Evolutionary conservation across 2,113 vertebrate species (phyloP).

Genomic region (Zosterops pallidus): DNA sequence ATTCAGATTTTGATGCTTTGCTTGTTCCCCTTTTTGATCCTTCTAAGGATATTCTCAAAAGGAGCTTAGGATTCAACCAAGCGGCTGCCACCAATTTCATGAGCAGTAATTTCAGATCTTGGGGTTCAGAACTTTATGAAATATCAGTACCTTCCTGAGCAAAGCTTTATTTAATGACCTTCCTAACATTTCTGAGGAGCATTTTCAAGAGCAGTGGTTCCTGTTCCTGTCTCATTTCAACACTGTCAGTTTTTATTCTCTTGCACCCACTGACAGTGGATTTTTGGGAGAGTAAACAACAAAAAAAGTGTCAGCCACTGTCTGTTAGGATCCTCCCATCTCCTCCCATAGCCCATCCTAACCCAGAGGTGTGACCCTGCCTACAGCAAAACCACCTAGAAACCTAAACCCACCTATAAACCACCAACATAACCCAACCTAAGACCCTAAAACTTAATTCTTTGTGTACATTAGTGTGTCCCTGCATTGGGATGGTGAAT

Average conservation of each 20-base stretch:
- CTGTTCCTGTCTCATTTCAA: background rate
- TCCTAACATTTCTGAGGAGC: background rate
- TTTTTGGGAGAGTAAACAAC: background rate
- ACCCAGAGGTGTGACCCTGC: background rate
- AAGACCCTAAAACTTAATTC: background rate
- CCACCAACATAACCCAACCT: background rate
- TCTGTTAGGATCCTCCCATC: background rate
- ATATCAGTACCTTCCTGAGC: background rate
- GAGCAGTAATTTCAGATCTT: background rate
- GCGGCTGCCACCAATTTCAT: background rate
- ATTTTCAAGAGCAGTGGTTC: background rate
- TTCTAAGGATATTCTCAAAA: background rate
- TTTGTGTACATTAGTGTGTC: too few species aligned
- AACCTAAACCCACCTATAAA: background rate
- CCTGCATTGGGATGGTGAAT: background rate
- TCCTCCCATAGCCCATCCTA: background rate
- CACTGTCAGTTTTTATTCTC: background rate
- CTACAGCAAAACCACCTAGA: background rate
- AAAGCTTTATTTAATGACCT: background rate
- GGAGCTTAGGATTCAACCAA: background rate
- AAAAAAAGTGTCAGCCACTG: background rate
- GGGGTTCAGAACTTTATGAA: background rate
- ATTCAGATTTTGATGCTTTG: background rate
- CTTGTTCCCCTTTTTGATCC: background rate
- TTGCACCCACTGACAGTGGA: accelerated